Conservation (phyloP, 2,888 invertebrate species). For the Eurytoma adleriae region DNA sequence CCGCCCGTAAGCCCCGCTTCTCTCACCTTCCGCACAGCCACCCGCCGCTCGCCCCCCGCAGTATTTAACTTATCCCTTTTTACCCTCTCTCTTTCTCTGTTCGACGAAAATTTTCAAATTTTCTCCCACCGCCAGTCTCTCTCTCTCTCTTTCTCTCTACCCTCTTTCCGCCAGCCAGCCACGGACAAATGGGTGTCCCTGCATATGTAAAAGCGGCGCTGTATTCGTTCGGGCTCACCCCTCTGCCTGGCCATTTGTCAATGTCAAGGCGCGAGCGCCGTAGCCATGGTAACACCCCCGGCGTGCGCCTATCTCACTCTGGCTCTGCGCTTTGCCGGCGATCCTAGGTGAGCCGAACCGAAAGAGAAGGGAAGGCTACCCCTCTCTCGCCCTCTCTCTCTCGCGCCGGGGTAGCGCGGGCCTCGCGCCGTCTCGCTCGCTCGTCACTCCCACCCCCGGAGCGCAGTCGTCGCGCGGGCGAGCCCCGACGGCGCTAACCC, state of each 20-base stretch:
- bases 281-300: slow-evolving; percentile 73
- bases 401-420: slow-evolving; percentile 6
- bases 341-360: slow-evolving; percentile 57
- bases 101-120: slow-evolving; percentile 37
- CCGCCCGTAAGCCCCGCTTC: not conserved
- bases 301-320: slow-evolving; percentile 42
- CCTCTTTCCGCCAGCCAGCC: slow-evolving; percentile 60
- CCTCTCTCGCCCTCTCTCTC: slow-evolving; percentile 58
- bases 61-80: slow-evolving; percentile 40
- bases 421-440: slow-evolving; percentile 15
- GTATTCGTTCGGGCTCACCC: slow-evolving; percentile 73
- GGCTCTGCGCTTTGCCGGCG: slow-evolving; percentile 57
- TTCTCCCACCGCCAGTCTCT: slow-evolving; percentile 57
- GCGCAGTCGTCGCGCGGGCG: slow-evolving; percentile 40
- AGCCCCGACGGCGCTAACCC: slow-evolving; percentile 52
- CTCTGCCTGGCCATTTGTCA: slow-evolving; percentile 75
- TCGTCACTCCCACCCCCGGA: slow-evolving; percentile 43
- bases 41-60: slow-evolving; percentile 35
- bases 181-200: slow-evolving; percentile 76
- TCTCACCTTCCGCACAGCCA: not conserved
- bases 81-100: slow-evolving; percentile 14
- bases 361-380: slow-evolving; percentile 63
- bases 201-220: slow-evolving; percentile 76
- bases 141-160: slow-evolving; percentile 55
- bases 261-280: slow-evolving; percentile 77